Evolutionary conservation across 2,888 invertebrate species (phyloP), one percentile per base, ranked within the genome.

Genomic region (Caenorhabditis afra): DNA sequence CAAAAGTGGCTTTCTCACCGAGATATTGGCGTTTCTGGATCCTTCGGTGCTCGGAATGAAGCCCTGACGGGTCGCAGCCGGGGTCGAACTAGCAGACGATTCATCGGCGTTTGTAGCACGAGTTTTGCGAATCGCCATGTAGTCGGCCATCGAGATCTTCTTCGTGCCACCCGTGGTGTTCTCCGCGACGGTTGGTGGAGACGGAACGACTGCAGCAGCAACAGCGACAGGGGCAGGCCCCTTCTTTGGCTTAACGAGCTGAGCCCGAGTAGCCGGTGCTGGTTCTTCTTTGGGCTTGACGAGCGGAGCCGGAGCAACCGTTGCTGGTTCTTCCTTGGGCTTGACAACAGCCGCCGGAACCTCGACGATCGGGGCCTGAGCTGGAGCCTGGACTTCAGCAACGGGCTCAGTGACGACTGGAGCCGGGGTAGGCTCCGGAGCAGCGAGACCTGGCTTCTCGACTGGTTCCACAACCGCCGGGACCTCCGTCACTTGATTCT

Each of bases 41-140:
- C 59, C 70, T 12, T 77, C 77, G 3, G 77, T 77, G 45, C 70
- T 77, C 50, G 77, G 77, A 49, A 77, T 77, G 61, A 77, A 77
- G 23, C 77, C 70, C 5, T 20, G 50, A 1, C 67, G 50, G 7
- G 45, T 12, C 0, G 61, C n/a, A 3, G 65, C 18, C 14, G 62
- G n/a, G 4, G 61, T 18, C 1, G 44, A n/a, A n/a, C 49, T 55
- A 1, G 64, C 18, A 7, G 49, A 23, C 0, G 44, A 7, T 18
- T 45, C 67, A 1, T 52, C 45, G 35, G 64, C 39, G 22, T 53
- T 22, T 16, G 55, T 23, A 52, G 10, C 53, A 37, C 16, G 23
- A 37, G 35, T 11, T 14, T 23, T 47, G 29, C 55, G 22, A 29
- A 52, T 1, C 45, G 16, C 10, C 39, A 53, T 66, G 39, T 74